phyloP scores from a whole-genome alignment of 2,797 vertebrate genomes.

The Lagorchestes hirsutus region DNA sequence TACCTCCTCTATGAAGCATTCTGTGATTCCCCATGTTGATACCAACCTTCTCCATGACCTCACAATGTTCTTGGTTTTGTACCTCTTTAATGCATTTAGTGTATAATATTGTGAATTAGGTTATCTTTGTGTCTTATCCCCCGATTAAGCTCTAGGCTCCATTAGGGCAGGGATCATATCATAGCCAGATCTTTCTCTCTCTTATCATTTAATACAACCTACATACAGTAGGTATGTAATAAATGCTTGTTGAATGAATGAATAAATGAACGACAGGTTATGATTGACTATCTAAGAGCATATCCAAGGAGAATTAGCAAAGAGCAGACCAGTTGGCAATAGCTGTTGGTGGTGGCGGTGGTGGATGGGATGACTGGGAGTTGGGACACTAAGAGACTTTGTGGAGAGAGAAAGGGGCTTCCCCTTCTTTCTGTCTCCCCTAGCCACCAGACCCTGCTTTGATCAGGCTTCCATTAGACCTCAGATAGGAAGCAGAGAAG shows the following conservation, averaged over 20 bases:
- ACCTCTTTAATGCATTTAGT: neutral
- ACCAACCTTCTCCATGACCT: neutral
- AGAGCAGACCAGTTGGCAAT: neutral
- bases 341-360: neutral
- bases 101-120: neutral
- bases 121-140: neutral
- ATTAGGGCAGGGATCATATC: neutral
- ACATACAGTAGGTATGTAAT: neutral
- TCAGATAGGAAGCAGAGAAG: constrained; percentile 27
- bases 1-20: neutral
- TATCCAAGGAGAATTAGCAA: neutral
- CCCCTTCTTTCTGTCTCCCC: neutral
- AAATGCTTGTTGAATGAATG: neutral
- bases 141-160: neutral
- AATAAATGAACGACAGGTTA: neutral
- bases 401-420: neutral
- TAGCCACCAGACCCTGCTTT: neutral
- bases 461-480: neutral
- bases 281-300: neutral
- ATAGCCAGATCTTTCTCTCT: neutral
- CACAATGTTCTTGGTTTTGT: neutral
- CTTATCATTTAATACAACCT: neutral
- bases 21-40: neutral
- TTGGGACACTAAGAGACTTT: neutral
- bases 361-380: neutral